These are phyloP conservation scores for Halictus rubicundus DNA, from an alignment of 1,140 invertebrate genomes.

Conservation along the genomic window DNA sequence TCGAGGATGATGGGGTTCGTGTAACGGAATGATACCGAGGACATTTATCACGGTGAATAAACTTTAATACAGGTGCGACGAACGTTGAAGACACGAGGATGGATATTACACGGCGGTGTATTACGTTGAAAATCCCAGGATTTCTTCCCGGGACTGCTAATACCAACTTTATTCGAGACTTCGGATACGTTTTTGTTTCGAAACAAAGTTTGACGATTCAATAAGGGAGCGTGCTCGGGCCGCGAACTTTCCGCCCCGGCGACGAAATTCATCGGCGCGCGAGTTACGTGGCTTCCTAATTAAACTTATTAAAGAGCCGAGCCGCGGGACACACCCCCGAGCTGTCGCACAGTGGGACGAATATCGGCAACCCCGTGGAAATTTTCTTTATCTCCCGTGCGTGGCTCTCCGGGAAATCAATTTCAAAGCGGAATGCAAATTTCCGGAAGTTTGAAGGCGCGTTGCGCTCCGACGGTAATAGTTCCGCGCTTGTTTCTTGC, in stretches of 20 bases:
- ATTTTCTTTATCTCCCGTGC: too few species aligned
- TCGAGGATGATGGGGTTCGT: too few species aligned
- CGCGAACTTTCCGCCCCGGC: constrained; percentile 11
- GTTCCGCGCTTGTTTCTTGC: too few species aligned
- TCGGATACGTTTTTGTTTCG: background rate
- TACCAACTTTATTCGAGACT: constrained; percentile 3
- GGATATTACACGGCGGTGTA: background rate
- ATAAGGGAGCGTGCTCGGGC: constrained; percentile 13
- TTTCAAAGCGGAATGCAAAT: too few species aligned
- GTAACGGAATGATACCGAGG: too few species aligned
- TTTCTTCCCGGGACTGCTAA: background rate
- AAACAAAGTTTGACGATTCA: constrained; percentile 17
- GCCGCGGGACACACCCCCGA: background rate
- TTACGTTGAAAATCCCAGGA: background rate
- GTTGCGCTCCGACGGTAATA: too few species aligned
- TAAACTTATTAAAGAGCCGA: constrained; percentile 36
- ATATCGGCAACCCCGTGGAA: background rate
- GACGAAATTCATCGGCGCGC: constrained; percentile 17
- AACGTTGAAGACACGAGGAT: background rate
- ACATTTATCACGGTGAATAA: too few species aligned
- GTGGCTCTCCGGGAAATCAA: too few species aligned
- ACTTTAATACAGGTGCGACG: too few species aligned
- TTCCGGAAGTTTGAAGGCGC: too few species aligned
- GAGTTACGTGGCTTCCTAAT: constrained; percentile 25
- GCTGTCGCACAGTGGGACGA: background rate